phyloP scores from a whole-genome alignment of 2,797 vertebrate species.

The Clarias laeviceps region DNA sequence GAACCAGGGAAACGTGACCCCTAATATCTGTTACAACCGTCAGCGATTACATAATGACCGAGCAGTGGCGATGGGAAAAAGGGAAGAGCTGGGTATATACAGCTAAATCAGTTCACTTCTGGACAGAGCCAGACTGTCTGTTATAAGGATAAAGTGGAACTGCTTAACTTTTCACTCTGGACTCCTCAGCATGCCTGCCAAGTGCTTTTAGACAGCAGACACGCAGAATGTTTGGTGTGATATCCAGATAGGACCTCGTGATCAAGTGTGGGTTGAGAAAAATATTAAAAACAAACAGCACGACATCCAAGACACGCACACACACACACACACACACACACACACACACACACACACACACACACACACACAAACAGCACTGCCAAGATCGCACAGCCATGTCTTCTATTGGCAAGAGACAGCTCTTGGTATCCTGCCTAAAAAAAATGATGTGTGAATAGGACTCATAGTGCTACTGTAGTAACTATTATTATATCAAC shows the following conservation, averaged over 20 bases:
- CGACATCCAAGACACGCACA: constrained; percentile 15
- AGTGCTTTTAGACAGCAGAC: constrained; percentile 17
- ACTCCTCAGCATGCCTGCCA: background rate
- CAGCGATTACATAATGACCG: background rate
- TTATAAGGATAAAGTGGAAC: background rate
- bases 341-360: constrained; percentile 8
- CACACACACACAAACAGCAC: constrained; percentile 15
- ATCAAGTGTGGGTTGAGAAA: constrained; percentile 26
- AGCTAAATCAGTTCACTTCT: background rate
- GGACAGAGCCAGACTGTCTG: background rate
- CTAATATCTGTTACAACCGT: background rate
- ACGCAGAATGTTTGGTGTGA: constrained; percentile 25
- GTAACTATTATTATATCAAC: constrained; percentile 23
- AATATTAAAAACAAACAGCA: constrained; percentile 39
- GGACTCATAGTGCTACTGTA: constrained; percentile 59
- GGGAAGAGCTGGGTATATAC: background rate
- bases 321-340: background rate
- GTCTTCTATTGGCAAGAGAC: constrained; percentile 26
- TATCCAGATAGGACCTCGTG: background rate
- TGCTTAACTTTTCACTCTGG: background rate
- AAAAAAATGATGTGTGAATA: constrained; percentile 48
- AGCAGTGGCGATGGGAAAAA: background rate
- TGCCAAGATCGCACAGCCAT: constrained; percentile 26
- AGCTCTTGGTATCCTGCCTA: constrained; percentile 44
- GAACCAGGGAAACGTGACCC: constrained; percentile 50